Percentiles rank a stretch among this genome's conserved stretches.
Evolutionary conservation across 2,888 invertebrate species (phyloP).

Genomic region (Pammene aurita): DNA sequence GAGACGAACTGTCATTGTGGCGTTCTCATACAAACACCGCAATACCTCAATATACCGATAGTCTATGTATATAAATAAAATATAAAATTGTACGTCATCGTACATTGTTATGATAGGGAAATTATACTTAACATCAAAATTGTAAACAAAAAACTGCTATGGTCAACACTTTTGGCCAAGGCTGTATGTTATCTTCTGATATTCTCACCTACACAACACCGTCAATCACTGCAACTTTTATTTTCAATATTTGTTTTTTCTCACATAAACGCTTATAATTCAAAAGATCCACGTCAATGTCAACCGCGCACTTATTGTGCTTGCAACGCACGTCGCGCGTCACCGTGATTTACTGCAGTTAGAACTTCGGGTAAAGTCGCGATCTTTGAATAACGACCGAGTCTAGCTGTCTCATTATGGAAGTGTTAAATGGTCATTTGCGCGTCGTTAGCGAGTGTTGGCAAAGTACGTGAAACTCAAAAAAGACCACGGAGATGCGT

Average conservation of each 20-base stretch:
- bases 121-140: no score
- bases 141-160: no score
- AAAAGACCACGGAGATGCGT: background rate
- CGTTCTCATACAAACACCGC: no score
- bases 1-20: no score
- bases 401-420: conserved; percentile 29
- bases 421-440: conserved; percentile 33
- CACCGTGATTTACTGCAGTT: conserved; percentile 29
- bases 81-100: no score
- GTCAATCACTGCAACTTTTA: background rate
- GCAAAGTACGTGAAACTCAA: background rate
- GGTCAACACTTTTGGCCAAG: no score
- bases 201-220: no score
- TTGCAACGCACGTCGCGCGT: conserved; percentile 32
- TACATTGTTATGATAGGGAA: no score
- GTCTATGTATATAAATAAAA: no score
- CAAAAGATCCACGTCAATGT: conserved; percentile 18
- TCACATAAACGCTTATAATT: conserved; percentile 30
- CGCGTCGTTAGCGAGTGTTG: conserved; percentile 17
- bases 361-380: conserved; percentile 19
- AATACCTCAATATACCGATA: no score
- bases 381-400: conserved; percentile 32
- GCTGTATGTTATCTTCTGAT: background rate
- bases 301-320: conserved; percentile 32
- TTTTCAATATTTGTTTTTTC: background rate